Evolutionary conservation across 1,140 invertebrate species (phyloP), one percentile per base, ranked within the genome.

Genomic region (Aphelinus atriplicis): DNA sequence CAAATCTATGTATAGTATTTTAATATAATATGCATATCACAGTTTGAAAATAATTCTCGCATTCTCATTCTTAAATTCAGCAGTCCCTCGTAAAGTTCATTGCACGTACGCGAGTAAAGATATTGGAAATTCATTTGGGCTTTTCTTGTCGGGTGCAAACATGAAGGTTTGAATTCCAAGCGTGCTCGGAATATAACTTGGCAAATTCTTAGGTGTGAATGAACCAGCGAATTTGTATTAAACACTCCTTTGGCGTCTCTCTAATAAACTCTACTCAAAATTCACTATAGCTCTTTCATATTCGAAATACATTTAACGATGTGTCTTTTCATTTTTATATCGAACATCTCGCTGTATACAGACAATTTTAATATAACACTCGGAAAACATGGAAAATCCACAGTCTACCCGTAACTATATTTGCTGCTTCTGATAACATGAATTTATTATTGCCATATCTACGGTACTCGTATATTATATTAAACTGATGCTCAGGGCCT

Each of bases 71-170:
- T 72, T 6, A 72, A 64, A 7, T 57, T 64, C n/a, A 43, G 53
- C 7, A 66, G 50, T 58, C 63, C 47, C 0, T 10, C 47, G 42
- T 60, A 66, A 66, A 73, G 71, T 66, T 72, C 61, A 65, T 72
- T 47, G 53, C 71, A 66, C 63, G 63, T 73, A 67, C 64, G 67
- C 57, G 71, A 42, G 10, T 65, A 57, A 48, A 58, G 61, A 50
- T 72, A 73, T 73, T 73, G 71, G 71, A 73, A 73, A 73, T 73
- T 73, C 71, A 73, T 73, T 67, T 60, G 64, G 64, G 71, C 63
- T 73, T 61, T 73, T 67, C 57, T 61, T 53, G 6, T 6, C 4
- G 26, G 47, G 47, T 47, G 48, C 63, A 67, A 73, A 73, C 64
- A 73, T 42, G 63, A 62, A 73, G 55, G 48, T 55, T 63, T 73